Conservation (phyloP, 2,888 invertebrate genomes). For the Oscheius sp. region DNA sequence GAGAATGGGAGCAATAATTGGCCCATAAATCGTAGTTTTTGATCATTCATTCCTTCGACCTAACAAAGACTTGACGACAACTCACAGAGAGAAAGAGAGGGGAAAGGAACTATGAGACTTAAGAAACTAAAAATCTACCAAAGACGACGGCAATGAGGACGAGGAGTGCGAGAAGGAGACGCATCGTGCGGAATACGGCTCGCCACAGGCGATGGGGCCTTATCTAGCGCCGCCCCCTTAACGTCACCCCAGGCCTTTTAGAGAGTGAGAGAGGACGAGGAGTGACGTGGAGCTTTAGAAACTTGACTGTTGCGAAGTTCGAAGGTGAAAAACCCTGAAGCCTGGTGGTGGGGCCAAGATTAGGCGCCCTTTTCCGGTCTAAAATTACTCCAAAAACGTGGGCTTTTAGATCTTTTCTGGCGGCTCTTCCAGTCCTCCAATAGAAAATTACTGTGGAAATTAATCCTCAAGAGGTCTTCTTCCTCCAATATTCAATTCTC, state of each 20-base stretch:
- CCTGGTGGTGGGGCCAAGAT: no score
- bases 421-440: no score
- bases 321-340: no score
- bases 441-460: no score
- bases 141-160: constrained; percentile 15
- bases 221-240: constrained; percentile 21
- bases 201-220: constrained; percentile 1
- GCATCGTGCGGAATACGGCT: constrained; percentile 20
- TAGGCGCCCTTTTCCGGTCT: no score
- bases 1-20: not conserved
- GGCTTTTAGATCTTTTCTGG: no score
- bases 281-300: not conserved
- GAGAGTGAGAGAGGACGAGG: not conserved
- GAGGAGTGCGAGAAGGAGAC: constrained; percentile 21
- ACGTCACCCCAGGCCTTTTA: not conserved
- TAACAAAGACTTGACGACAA: not conserved
- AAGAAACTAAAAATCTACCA: constrained; percentile 1
- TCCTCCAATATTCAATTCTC: no score
- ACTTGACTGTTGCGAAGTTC: no score
- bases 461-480: no score
- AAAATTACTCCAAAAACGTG: no score
- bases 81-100: not conserved
- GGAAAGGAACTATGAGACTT: not conserved
- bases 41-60: not conserved
- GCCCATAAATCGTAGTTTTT: not conserved